Percentiles rank a stretch among this genome's conserved stretches.
phyloP scores from a whole-genome alignment of 2,113 vertebrate genomes.

The Falcunculus frontatus region DNA sequence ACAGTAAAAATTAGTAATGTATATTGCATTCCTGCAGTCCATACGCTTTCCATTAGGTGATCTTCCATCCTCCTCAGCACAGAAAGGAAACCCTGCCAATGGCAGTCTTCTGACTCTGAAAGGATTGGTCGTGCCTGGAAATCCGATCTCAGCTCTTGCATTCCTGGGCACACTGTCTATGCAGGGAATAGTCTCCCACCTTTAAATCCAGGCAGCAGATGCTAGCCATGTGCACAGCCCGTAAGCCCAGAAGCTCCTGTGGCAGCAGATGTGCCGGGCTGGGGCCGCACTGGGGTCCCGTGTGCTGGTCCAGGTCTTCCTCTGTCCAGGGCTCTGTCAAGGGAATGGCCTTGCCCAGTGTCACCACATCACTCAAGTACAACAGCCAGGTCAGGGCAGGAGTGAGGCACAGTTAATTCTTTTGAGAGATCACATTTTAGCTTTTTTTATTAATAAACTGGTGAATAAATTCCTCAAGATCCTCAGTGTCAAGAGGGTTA shows the following conservation, averaged over 20 bases:
- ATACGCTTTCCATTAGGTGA: conserved; percentile 66
- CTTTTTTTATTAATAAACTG: neutral
- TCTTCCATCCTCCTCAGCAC: neutral
- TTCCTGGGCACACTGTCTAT: conserved; percentile 35
- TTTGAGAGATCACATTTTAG: neutral
- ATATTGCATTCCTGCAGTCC: conserved; percentile 58
- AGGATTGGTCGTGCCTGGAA: conserved; percentile 38
- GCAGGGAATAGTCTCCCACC: conserved; percentile 25
- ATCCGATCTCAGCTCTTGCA: conserved; percentile 1
- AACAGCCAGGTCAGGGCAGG: neutral
- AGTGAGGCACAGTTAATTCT: neutral
- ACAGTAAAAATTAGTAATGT: conserved; percentile 65
- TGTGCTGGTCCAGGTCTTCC: neutral
- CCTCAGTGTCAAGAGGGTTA: neutral
- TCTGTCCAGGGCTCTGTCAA: neutral
- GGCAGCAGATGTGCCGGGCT: neutral
- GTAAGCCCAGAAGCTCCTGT: neutral
- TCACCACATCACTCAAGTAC: neutral
- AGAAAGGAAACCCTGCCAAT: neutral
- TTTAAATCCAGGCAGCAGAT: conserved; percentile 43
- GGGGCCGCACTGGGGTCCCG: rapidly evolving
- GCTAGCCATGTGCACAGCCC: neutral
- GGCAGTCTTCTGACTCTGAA: conserved; percentile 8
- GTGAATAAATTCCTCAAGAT: neutral
- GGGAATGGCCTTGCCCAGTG: neutral